Base-by-base conservation (phyloP, 1,140 invertebrate species). In the Thereuonema tuberculata region DNA sequence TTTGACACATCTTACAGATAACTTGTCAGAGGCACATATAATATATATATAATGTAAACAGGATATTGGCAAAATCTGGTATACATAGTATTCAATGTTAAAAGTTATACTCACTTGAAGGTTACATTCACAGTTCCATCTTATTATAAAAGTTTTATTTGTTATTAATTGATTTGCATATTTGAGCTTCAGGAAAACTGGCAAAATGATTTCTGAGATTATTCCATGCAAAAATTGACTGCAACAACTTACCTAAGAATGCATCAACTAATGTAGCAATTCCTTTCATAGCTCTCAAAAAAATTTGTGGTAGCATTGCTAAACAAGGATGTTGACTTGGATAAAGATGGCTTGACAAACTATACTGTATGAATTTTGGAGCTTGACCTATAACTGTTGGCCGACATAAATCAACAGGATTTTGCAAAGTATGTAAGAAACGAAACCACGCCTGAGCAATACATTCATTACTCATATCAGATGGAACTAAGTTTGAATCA, bases 391-490 rank as follows among this genome's bases (percentile, higher is more conserved):
- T 85, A 43, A 91, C 80, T 63, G 87, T 82, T 0, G 91, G 88
- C 27, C 87, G 82, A 67, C 89, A 91, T 53, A 98, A 76, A 66
- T 93, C 91, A 0, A 93, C 88, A 0, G 94, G 94, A 75, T 95
- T 95, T 24, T 93, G 92, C 62, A 95, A 82, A 31, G 87, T 89
- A 65, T 95, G 89, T 37, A 97, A 74, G 66, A 97, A 84, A 60
- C 93, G 81, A 74, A 92, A 97, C 93, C 93, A 97, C 67, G 85
- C 85, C 76, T 97, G 93, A 37, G 88, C 85, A 17, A 96, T 83
- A 62, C 87, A 87, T 70, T 96, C 91, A 64, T 88, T 82, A 23
- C 81, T 81, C 86, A 96, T 94, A 46, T 84, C 84, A 2, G 74
- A 67, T 20, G 91, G 86, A 50, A 94, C 86, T 2, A 92, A 69